Evolutionary conservation across 2,888 invertebrate species (phyloP).

Genomic region (Drosophila paranaensis): DNA sequence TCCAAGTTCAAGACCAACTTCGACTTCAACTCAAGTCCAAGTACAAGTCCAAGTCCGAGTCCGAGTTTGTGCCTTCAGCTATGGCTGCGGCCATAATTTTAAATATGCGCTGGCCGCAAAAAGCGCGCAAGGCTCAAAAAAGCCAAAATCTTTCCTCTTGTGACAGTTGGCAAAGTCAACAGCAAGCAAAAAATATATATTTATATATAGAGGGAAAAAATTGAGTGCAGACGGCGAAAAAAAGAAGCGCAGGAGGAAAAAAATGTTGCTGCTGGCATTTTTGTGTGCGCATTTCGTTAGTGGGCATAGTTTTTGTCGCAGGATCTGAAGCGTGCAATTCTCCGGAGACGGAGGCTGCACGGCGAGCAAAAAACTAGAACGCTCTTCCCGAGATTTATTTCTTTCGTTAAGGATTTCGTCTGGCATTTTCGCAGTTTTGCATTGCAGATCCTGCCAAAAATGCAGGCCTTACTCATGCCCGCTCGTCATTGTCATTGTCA

Average conservation of each 20-base stretch:
- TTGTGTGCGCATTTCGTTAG: slow-evolving; percentile 65
- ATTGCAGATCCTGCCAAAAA: slow-evolving; percentile 70
- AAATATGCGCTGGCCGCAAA: slow-evolving; percentile 62
- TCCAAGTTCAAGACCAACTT: slow-evolving; percentile 44
- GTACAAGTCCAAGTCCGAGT: neutral
- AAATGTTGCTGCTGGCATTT: slow-evolving; percentile 70
- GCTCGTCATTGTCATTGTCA: slow-evolving; percentile 55
- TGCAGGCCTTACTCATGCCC: slow-evolving; percentile 44
- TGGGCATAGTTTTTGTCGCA: slow-evolving; percentile 53
- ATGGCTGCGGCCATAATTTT: slow-evolving; percentile 63
- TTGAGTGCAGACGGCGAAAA: slow-evolving; percentile 43
- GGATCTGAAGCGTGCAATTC: slow-evolving; percentile 73
- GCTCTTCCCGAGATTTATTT: slow-evolving; percentile 73
- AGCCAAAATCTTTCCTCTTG: slow-evolving; percentile 48
- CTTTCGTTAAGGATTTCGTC: slow-evolving; percentile 77
- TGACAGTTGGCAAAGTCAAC: slow-evolving; percentile 59
- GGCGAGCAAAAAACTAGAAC: slow-evolving; percentile 73
- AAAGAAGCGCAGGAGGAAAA: slow-evolving; percentile 31
- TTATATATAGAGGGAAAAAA: slow-evolving; percentile 33
- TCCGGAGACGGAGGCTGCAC: slow-evolving; percentile 65
- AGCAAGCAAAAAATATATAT: slow-evolving; percentile 2
- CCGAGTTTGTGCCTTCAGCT: slow-evolving; percentile 23
- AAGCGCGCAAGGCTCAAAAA: slow-evolving; percentile 26
- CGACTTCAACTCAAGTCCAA: slow-evolving; percentile 9
- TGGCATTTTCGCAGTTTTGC: slow-evolving; percentile 65